Base-by-base conservation (phyloP, 2,113 vertebrate genomes). In the Calidris pugnax region DNA sequence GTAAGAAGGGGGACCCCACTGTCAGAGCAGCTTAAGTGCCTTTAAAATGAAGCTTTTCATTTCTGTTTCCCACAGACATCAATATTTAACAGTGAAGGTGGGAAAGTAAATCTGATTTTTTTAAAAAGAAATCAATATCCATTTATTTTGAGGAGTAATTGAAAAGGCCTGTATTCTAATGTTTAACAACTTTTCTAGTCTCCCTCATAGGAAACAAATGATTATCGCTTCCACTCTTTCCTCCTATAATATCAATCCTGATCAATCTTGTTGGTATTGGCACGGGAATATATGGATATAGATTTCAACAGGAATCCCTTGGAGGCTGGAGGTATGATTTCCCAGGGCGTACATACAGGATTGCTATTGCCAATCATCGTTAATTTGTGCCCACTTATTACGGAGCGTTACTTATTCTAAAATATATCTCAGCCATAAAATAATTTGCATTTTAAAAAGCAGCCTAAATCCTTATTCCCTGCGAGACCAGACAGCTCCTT, bases 391-490 rank as follows among this genome's bases (percentile, higher is more conserved):
- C 95, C 97, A 95, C 93, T 97, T 97, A 95, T 95, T 97, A 96
- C 82, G 64, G 94, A 95, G 90, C 37, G 68, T 92, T 96, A 91
- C 95, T 97, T 96, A 96, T 94, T 97, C 96, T 95, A 96, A 97
- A 96, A 97, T 96, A 96, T 93, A 97, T 96, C 97, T 96, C 92
- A 91, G 93, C 89, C 94, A 93, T 96, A 97, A 96, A 97, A 96
- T 97, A 95, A 97, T 97, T 96, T 97, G 95, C 97, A 97, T 97
- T 97, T 97, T 96, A 97, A 97, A 97, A 97, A 97, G 93, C 97
- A 96, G 93, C 90, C 94, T 96, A 95, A 97, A 96, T 95, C 96
- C 95, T 95, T 95, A 95, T 95, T 96, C 95, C 95, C 93, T 79
- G 53, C 0, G 97, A 94, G 95, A 97, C 94, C 94, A 97, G 94